Evolutionary conservation across 2,113 vertebrate genomes (phyloP).

Genomic region (Mungos mungo): DNA sequence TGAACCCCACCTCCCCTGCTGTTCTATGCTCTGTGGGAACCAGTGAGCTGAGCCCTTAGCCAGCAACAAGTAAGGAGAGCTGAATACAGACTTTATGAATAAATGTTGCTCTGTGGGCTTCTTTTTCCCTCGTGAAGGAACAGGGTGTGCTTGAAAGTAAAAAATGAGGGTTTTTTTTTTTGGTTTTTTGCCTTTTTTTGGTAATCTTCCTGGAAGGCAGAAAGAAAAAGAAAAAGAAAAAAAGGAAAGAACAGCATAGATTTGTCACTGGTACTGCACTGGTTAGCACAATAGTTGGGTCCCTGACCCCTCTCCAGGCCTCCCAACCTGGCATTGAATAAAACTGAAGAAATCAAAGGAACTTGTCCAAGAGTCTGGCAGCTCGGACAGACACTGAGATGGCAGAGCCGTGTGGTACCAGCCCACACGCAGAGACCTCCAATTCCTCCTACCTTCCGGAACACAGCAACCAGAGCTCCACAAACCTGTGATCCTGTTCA

Average conservation of each 20-base stretch:
- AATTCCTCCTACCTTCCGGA: neutral
- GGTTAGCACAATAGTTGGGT: neutral
- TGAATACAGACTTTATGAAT: slow-evolving; percentile 44
- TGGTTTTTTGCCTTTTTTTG: neutral
- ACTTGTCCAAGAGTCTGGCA: neutral
- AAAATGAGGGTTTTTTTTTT: neutral
- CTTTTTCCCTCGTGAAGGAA: neutral
- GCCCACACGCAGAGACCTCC: neutral
- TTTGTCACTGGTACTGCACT: neutral
- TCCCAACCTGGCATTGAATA: neutral
- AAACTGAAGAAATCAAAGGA: slow-evolving; percentile 11
- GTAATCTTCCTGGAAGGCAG: slow-evolving; percentile 36
- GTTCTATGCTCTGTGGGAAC: slow-evolving; percentile 10
- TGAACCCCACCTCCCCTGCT: neutral
- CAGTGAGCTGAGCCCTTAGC: neutral
- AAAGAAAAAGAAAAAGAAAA: neutral
- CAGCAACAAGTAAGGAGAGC: slow-evolving; percentile 22
- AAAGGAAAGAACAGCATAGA: neutral
- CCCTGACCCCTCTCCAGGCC: neutral
- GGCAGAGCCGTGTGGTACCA: neutral
- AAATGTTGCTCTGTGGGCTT: neutral
- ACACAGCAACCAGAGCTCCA: fast-evolving
- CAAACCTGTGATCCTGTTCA: no score
- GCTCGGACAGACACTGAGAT: neutral
- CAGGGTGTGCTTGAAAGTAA: slow-evolving; percentile 27